These are phyloP conservation scores for Trissolcus japonicus DNA, from an alignment of 2,888 invertebrate genomes.

Conservation along the genomic window DNA sequence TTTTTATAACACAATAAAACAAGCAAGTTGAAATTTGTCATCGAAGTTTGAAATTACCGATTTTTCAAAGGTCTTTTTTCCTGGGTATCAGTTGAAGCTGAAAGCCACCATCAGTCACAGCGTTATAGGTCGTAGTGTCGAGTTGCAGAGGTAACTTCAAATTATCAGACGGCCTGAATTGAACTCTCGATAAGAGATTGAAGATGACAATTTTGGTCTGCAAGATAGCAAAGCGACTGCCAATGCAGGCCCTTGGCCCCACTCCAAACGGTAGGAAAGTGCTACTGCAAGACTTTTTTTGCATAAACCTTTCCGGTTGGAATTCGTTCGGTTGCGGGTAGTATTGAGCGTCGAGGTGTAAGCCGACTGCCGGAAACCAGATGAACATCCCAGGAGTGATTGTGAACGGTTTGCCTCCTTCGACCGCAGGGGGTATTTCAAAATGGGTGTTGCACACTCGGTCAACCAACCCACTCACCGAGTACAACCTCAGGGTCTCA, in stretches of 20 bases:
- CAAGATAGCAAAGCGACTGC: constrained; percentile 8
- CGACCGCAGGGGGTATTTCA: constrained; percentile 28
- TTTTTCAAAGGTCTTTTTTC: background rate
- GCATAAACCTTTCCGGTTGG: constrained; percentile 9
- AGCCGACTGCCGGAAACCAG: constrained; percentile 16
- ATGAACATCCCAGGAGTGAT: constrained; percentile 20
- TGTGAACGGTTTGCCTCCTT: constrained; percentile 12
- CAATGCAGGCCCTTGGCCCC: constrained; percentile 12
- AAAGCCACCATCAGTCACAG: constrained; percentile 54
- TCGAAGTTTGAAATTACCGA: too few relatives aligned
- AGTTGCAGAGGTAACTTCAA: constrained; percentile 72
- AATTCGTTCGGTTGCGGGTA: constrained; percentile 22
- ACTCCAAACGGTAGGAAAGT: constrained; percentile 25
- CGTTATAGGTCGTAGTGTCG: constrained; percentile 2
- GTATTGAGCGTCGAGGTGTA: constrained; percentile 22
- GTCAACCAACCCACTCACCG: constrained; percentile 23
- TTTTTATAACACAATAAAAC: too few relatives aligned
- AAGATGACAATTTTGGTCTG: constrained; percentile 16
- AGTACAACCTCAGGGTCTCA: constrained; percentile 21
- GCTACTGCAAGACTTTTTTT: background rate
- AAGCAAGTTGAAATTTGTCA: too few relatives aligned
- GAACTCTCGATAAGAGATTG: constrained; percentile 1
- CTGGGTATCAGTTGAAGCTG: constrained; percentile 56
- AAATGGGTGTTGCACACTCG: constrained; percentile 12
- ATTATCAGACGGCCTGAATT: constrained; percentile 63